Evolutionary conservation across 2,888 invertebrate genomes (phyloP).

Genomic region (Mechanitis mazaeus): DNA sequence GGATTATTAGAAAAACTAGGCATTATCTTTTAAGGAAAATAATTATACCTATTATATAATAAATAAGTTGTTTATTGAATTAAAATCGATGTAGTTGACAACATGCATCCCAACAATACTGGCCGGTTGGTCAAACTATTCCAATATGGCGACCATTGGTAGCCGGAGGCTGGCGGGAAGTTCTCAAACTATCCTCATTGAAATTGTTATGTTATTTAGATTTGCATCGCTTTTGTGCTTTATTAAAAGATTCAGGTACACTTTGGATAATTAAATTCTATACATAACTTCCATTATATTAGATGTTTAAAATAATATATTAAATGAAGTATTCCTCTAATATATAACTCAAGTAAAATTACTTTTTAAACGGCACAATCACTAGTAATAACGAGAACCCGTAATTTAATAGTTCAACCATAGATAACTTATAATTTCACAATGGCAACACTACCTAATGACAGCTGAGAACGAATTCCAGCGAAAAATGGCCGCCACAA

Average conservation of each 20-base stretch:
- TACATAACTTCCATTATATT: not conserved
- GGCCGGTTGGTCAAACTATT: conserved; percentile 44
- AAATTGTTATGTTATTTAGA: conserved; percentile 54
- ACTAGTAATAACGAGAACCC: conserved; percentile 45
- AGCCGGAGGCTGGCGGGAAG: conserved; percentile 26
- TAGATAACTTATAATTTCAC: conserved; percentile 65
- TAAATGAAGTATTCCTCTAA: conserved; percentile 13
- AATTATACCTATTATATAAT: not conserved
- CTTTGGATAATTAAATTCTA: not conserved
- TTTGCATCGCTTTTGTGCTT: not conserved
- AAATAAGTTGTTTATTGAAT: not conserved
- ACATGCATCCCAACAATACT: conserved; percentile 11
- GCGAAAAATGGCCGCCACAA: conserved; percentile 59
- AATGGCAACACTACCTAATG: conserved; percentile 72
- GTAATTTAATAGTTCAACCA: conserved; percentile 67
- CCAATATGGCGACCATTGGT: conserved; percentile 60
- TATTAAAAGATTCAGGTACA: not conserved
- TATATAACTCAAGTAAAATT: conserved; percentile 41
- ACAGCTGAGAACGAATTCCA: conserved; percentile 57
- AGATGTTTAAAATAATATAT: conserved; percentile 3
- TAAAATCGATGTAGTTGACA: conserved; percentile 1
- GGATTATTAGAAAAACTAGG: conserved; percentile 6
- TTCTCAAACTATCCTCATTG: conserved; percentile 59
- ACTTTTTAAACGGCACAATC: conserved; percentile 61
- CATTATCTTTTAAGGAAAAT: too few species aligned